Evolutionary conservation across 2,888 invertebrate genomes (phyloP).

Genomic region (Ferdinandea cuprea): DNA sequence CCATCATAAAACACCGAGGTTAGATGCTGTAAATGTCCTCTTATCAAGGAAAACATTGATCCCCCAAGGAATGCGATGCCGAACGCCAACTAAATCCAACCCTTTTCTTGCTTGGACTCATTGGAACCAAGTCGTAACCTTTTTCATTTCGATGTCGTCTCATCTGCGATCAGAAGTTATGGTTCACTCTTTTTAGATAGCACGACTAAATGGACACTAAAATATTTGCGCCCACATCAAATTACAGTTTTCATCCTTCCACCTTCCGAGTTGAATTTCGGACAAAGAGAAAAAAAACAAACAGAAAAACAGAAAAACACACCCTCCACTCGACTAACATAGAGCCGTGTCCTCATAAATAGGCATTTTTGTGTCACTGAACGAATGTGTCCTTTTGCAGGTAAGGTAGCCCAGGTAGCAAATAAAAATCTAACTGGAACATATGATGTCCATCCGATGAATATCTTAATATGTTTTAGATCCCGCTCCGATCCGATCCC

Average conservation of each 20-base stretch:
- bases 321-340: slow-evolving; percentile 57
- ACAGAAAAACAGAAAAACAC: slow-evolving; percentile 20
- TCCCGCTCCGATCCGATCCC: slow-evolving; percentile 63
- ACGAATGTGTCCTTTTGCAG: slow-evolving; percentile 62
- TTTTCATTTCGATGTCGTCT: slow-evolving; percentile 76
- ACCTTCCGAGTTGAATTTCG: slow-evolving; percentile 20
- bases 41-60: slow-evolving; percentile 58
- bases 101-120: slow-evolving; percentile 42
- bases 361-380: slow-evolving; percentile 73
- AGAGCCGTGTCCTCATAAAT: slow-evolving; percentile 70
- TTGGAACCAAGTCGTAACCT: slow-evolving; percentile 40
- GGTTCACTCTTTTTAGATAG: slow-evolving; percentile 82
- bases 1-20: slow-evolving; percentile 70
- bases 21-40: slow-evolving; percentile 72
- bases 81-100: slow-evolving; percentile 42
- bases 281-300: slow-evolving; percentile 22
- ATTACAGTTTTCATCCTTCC: slow-evolving; percentile 43
- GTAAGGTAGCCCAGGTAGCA: slow-evolving; percentile 67
- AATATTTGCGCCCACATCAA: slow-evolving; percentile 79
- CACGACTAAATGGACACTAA: slow-evolving; percentile 81
- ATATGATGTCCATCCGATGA: slow-evolving; percentile 74
- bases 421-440: slow-evolving; percentile 74
- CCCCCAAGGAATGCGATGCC: slow-evolving; percentile 41
- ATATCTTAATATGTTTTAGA: slow-evolving; percentile 75
- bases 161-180: slow-evolving; percentile 82